Evolutionary conservation across 2,113 vertebrate genomes (phyloP).

Genomic region (Furnarius figulus): DNA sequence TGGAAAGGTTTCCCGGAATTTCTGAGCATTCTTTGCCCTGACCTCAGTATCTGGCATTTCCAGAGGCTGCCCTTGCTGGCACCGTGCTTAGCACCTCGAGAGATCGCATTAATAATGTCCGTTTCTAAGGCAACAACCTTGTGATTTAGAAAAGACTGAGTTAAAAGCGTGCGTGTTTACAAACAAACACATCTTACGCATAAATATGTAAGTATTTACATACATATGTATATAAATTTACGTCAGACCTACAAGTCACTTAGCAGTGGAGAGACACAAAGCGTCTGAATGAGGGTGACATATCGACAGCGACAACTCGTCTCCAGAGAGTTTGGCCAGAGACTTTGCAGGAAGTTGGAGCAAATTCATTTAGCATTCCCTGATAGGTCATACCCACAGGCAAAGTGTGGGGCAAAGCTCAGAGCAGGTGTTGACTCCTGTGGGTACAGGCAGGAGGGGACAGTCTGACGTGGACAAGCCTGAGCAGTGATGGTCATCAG

Average conservation of each 20-base stretch:
- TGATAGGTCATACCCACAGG: not conserved
- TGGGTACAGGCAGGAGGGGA: not conserved
- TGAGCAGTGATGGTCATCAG: not conserved
- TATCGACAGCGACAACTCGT: rapidly evolving
- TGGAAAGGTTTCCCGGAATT: not conserved
- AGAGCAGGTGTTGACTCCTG: not conserved
- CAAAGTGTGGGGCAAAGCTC: not conserved
- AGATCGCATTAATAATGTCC: not conserved
- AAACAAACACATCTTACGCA: not conserved
- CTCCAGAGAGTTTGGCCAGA: not conserved
- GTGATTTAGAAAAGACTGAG: not conserved
- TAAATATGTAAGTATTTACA: not conserved
- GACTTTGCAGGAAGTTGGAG: not conserved
- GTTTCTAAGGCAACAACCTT: constrained; percentile 63
- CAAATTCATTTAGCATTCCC: not conserved
- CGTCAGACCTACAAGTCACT: not conserved
- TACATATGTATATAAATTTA: not conserved
- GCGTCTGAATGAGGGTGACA: not conserved
- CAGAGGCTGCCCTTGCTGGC: not conserved
- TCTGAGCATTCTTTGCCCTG: not conserved
- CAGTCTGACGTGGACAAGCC: not conserved
- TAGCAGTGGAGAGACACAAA: not conserved
- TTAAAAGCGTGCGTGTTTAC: constrained; percentile 20
- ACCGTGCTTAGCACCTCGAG: not conserved
- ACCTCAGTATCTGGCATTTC: not conserved